Conservation (phyloP, 2,797 vertebrate species). For the Ispidina picta region DNA sequence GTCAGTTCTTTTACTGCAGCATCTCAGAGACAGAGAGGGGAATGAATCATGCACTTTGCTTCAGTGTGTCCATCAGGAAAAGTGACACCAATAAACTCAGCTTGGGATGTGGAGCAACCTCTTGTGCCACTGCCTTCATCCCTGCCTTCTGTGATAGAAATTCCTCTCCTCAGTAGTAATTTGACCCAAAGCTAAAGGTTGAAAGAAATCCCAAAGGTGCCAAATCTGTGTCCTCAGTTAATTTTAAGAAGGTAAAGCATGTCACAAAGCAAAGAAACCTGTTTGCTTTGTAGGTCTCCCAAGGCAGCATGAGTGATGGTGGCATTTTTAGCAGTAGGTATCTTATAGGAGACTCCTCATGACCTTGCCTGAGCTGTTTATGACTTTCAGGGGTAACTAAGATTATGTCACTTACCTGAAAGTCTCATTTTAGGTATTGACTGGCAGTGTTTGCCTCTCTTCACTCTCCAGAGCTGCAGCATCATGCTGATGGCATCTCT, state of each 20-base stretch:
- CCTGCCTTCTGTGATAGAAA: background rate
- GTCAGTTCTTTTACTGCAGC: background rate
- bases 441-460: background rate
- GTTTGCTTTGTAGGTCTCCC: background rate
- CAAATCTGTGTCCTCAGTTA: background rate
- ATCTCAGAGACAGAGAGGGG: background rate
- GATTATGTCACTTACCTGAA: background rate
- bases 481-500: background rate
- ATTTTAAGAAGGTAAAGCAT: background rate
- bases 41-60: background rate
- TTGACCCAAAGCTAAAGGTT: background rate
- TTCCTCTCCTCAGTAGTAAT: background rate
- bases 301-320: background rate
- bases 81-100: background rate
- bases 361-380: background rate
- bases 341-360: background rate
- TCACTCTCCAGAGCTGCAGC: background rate
- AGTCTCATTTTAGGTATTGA: background rate
- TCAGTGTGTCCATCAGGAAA: background rate
- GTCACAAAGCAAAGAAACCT: background rate
- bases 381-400: background rate
- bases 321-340: background rate
- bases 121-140: background rate
- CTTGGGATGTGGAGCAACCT: background rate
- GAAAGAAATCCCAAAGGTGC: background rate